Percentiles rank a stretch among this genome's conserved stretches.
phyloP scores from a whole-genome alignment of 2,888 invertebrate species.

The Drosophila flavopinicola region DNA sequence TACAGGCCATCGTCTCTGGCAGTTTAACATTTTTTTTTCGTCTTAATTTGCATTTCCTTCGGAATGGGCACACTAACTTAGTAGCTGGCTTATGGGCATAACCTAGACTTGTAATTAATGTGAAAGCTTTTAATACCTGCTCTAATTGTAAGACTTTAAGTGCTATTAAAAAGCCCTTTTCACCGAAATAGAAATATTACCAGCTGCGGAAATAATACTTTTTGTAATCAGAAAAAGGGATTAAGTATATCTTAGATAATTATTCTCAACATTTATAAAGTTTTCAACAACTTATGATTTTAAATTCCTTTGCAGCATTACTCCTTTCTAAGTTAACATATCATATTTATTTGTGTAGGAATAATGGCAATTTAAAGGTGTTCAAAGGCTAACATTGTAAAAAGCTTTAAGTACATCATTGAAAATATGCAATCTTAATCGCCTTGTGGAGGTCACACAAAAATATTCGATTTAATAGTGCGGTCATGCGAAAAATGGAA shows the following conservation, averaged over 20 bases:
- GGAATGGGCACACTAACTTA: slow-evolving; percentile 29
- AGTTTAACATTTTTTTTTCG: neutral
- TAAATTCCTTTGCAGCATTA: no score
- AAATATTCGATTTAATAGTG: slow-evolving; percentile 51
- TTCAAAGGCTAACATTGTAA: no score
- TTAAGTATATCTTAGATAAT: no score
- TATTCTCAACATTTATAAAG: neutral
- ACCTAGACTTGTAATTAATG: slow-evolving; percentile 49
- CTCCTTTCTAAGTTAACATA: no score
- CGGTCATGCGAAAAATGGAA: slow-evolving; percentile 53
- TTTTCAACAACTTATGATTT: neutral
- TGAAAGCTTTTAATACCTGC: slow-evolving; percentile 33
- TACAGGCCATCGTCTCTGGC: slow-evolving; percentile 28
- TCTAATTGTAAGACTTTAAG: slow-evolving; percentile 24
- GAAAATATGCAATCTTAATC: slow-evolving; percentile 40
- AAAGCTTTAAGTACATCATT: neutral
- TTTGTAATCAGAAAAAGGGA: neutral
- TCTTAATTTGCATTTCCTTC: slow-evolving; percentile 51
- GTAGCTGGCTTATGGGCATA: slow-evolving; percentile 42
- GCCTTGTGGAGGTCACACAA: slow-evolving; percentile 24
- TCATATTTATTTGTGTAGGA: no score
- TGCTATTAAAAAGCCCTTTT: neutral
- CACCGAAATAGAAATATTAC: neutral
- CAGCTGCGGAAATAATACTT: neutral
- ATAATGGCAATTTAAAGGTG: no score